These are phyloP conservation scores for Mimas tiliae DNA, from an alignment of 2,888 invertebrate genomes.

Conservation along the genomic window DNA sequence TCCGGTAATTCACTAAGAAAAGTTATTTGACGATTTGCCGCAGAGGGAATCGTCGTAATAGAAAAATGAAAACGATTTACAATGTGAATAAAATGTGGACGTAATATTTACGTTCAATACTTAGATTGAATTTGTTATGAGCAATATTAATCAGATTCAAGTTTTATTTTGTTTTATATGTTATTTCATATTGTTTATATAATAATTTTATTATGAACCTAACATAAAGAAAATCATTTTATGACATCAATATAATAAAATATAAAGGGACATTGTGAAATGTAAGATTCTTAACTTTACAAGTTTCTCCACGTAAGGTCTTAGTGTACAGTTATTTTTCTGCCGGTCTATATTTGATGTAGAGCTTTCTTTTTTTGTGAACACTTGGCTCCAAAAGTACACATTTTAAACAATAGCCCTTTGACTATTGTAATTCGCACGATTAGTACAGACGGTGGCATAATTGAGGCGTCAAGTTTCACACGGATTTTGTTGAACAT, in stretches of 20 bases:
- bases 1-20: conserved; percentile 83
- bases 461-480: neutral
- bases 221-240: no score
- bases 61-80: conserved; percentile 67
- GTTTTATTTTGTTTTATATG: neutral
- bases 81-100: conserved; percentile 26
- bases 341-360: neutral
- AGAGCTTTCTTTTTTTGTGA: neutral
- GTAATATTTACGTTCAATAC: conserved; percentile 21
- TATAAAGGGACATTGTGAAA: neutral
- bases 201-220: neutral
- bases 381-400: neutral
- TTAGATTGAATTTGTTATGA: conserved; percentile 1
- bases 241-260: neutral
- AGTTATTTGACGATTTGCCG: conserved; percentile 77
- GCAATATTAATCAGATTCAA: conserved; percentile 1
- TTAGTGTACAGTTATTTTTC: neutral
- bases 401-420: neutral
- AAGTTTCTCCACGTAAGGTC: neutral
- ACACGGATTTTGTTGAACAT: neutral
- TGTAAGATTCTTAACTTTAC: neutral
- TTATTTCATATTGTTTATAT: neutral
- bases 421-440: neutral
- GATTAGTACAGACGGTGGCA: neutral
- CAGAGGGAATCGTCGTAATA: conserved; percentile 64